These are phyloP conservation scores for Patiria pectinifera DNA, from an alignment of 53 echinoderm and acorn worm genomes.

Conservation along the genomic window DNA sequence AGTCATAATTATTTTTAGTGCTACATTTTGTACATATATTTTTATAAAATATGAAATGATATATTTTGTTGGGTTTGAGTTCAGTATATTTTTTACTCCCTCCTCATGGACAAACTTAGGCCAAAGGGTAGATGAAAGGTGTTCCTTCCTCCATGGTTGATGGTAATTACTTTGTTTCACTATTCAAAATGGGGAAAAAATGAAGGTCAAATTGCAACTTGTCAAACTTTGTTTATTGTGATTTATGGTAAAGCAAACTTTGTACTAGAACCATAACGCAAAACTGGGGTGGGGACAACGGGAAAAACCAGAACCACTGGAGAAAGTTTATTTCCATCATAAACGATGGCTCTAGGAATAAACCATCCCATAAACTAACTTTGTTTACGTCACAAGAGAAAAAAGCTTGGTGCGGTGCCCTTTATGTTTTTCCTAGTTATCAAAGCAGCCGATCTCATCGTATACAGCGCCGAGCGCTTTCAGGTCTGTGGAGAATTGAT, in stretches of 20 bases:
- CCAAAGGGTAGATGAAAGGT: too few relatives aligned
- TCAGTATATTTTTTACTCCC: too few relatives aligned
- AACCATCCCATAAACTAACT: constrained; percentile 9
- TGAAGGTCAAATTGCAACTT: neutral
- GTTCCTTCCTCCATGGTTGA: too few relatives aligned
- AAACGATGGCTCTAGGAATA: constrained; percentile 6
- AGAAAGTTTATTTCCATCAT: constrained; percentile 5
- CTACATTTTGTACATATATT: too few relatives aligned
- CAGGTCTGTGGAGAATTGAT: constrained; percentile 2
- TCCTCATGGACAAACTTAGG: too few relatives aligned
- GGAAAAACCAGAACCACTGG: neutral
- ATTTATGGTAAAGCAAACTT: constrained; percentile 9
- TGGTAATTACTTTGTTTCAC: too few relatives aligned
- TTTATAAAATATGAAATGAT: too few relatives aligned
- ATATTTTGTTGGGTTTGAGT: too few relatives aligned
- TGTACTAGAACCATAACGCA: neutral
- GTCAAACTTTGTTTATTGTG: constrained; percentile 20
- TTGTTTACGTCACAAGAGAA: constrained; percentile 47
- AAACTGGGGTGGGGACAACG: too few relatives aligned
- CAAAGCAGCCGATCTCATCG: constrained; percentile 27
- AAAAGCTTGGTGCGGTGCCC: constrained; percentile 1
- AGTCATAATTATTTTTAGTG: too few relatives aligned
- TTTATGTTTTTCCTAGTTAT: constrained; percentile 27
- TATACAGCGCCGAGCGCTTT: neutral
- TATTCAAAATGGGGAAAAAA: neutral